Conservation (phyloP, 35 echinoderm and acorn worm genomes). For the Hemicentrotus pulcherrimus region DNA sequence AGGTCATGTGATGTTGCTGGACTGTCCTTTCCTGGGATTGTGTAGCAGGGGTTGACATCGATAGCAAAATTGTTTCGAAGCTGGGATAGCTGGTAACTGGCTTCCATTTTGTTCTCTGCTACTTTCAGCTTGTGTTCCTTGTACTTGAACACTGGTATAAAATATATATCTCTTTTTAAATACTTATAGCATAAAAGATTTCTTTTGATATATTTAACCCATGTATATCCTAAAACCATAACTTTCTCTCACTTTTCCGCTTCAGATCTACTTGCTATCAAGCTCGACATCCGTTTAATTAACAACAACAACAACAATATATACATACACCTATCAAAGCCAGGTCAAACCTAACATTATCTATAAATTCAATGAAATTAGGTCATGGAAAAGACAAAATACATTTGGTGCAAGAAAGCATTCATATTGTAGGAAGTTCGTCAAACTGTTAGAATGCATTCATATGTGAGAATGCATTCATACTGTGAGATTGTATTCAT, state of each 20-base stretch:
- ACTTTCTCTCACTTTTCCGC: no score
- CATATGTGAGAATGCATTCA: no score
- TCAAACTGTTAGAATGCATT: no score
- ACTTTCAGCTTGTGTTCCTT: conserved; percentile 57
- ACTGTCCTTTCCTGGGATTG: conserved; percentile 56
- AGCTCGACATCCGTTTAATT: no score
- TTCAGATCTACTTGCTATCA: no score
- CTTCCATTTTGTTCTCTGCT: conserved; percentile 28
- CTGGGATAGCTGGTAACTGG: conserved; percentile 54
- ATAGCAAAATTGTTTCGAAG: conserved; percentile 57
- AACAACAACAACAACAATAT: not conserved
- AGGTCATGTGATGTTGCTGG: conserved; percentile 50
- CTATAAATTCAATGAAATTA: no score
- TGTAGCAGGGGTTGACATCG: conserved; percentile 76
- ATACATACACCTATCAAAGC: no score
- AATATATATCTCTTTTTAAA: not conserved
- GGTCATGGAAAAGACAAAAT: no score
- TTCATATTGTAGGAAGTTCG: not conserved
- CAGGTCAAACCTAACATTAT: no score
- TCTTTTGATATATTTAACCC: not conserved
- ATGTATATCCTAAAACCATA: no score
- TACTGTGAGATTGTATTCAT: not conserved
- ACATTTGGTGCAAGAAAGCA: not conserved
- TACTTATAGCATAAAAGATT: not conserved
- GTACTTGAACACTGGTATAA: conserved; percentile 36